Evolutionary conservation across 2,888 invertebrate genomes (phyloP).

Genomic region (Chironomus riparius): DNA sequence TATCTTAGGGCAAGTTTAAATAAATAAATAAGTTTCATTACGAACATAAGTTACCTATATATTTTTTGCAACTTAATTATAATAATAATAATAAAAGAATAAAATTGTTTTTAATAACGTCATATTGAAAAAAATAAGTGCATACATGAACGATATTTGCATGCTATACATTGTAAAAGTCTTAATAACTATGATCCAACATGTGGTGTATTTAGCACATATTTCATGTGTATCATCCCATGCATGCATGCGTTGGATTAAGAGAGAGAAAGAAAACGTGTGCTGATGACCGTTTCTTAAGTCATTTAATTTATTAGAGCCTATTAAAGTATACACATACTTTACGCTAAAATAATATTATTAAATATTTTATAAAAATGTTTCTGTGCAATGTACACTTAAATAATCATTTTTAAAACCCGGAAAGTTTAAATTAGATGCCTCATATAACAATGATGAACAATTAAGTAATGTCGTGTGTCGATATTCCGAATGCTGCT

Average conservation of each 20-base stretch:
- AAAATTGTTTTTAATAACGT: not conserved
- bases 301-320: slow-evolving; percentile 1
- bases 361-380: not conserved
- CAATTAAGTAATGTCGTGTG: not conserved
- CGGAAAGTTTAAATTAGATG: slow-evolving; percentile 1
- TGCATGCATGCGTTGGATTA: slow-evolving; percentile 1
- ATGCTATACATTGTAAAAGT: not conserved
- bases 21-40: too few relatives aligned
- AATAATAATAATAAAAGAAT: not conserved
- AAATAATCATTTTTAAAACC: not conserved
- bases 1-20: too few relatives aligned
- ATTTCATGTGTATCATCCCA: not conserved
- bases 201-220: not conserved
- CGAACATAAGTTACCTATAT: not conserved
- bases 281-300: slow-evolving; percentile 1
- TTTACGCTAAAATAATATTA: too few relatives aligned
- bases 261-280: not conserved
- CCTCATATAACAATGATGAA: not conserved
- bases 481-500: not conserved
- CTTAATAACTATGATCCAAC: slow-evolving; percentile 12
- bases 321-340: not conserved
- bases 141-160: not conserved
- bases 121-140: not conserved
- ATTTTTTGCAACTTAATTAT: not conserved
- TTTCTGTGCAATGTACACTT: not conserved